Percentiles rank a stretch among this genome's conserved stretches.
Evolutionary conservation across 2,113 vertebrate species (phyloP).

Genomic region (Scopus umbretta): DNA sequence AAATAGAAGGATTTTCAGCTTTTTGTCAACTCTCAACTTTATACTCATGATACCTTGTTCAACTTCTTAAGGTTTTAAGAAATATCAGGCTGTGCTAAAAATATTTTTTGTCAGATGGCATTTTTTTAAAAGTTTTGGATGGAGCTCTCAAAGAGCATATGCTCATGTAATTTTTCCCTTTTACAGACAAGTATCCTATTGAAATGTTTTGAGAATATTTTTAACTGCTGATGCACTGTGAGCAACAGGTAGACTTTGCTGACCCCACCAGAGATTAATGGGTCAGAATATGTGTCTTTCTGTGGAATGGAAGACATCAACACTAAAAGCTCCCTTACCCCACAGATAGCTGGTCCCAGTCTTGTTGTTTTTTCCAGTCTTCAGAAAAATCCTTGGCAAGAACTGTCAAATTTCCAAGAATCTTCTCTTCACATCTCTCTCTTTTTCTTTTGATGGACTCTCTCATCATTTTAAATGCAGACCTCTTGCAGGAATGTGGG

Average conservation of each 20-base stretch:
- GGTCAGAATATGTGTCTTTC: slow-evolving; percentile 43
- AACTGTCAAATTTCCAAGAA: slow-evolving; percentile 57
- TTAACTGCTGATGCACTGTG: slow-evolving; percentile 2
- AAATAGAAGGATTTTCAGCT: not conserved
- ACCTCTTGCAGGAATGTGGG: slow-evolving; percentile 14
- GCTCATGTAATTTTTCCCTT: not conserved
- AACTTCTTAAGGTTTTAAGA: not conserved
- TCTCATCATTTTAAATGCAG: slow-evolving; percentile 49
- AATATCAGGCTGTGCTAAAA: not conserved
- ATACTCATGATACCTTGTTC: not conserved
- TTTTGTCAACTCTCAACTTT: not conserved
- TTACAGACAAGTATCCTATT: not conserved
- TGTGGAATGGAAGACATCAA: slow-evolving; percentile 65
- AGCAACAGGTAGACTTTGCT: slow-evolving; percentile 30
- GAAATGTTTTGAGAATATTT: slow-evolving; percentile 49
- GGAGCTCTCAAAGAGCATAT: not conserved
- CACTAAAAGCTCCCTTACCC: slow-evolving; percentile 58
- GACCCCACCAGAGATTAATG: slow-evolving; percentile 59
- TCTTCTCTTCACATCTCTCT: slow-evolving; percentile 38
- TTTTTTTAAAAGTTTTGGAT: not conserved
- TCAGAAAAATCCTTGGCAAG: slow-evolving; percentile 70
- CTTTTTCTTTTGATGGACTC: slow-evolving; percentile 57
- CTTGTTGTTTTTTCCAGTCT: slow-evolving; percentile 62
- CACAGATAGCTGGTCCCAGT: slow-evolving; percentile 53
- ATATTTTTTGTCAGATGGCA: not conserved